These are phyloP conservation scores for Tineola bisselliella DNA, from an alignment of 2,888 invertebrate species.

Conservation along the genomic window DNA sequence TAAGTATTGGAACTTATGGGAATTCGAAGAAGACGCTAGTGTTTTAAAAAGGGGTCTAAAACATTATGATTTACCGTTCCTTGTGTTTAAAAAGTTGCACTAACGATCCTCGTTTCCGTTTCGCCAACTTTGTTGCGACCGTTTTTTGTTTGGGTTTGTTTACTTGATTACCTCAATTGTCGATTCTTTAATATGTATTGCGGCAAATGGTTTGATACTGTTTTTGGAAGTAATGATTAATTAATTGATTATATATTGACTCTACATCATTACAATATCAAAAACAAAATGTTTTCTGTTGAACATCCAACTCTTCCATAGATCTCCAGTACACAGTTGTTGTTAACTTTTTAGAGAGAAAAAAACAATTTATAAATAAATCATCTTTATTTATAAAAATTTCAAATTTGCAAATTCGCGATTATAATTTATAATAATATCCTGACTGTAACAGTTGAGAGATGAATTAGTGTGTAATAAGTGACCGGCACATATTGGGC, in stretches of 20 bases:
- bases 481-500: neutral
- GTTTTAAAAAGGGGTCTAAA: conserved; percentile 59
- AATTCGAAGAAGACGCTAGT: conserved; percentile 65
- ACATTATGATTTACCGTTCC: conserved; percentile 58
- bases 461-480: neutral
- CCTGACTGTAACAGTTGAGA: too few relatives aligned
- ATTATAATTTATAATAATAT: too few relatives aligned
- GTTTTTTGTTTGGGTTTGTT: neutral
- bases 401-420: too few relatives aligned
- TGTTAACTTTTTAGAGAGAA: too few relatives aligned
- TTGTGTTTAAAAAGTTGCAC: conserved; percentile 60
- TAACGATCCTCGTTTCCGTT: conserved; percentile 61
- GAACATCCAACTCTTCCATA: too few relatives aligned
- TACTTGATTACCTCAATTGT: neutral
- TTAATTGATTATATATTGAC: too few relatives aligned
- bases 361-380: too few relatives aligned
- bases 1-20: conserved; percentile 34
- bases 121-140: conserved; percentile 47
- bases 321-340: too few relatives aligned
- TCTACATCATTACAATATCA: too few relatives aligned
- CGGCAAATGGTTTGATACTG: neutral
- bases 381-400: too few relatives aligned
- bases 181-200: neutral
- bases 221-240: too few relatives aligned
- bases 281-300: too few relatives aligned